These are phyloP conservation scores for Dinomys branickii DNA, from an alignment of 2,113 vertebrate genomes.

Conservation along the genomic window DNA sequence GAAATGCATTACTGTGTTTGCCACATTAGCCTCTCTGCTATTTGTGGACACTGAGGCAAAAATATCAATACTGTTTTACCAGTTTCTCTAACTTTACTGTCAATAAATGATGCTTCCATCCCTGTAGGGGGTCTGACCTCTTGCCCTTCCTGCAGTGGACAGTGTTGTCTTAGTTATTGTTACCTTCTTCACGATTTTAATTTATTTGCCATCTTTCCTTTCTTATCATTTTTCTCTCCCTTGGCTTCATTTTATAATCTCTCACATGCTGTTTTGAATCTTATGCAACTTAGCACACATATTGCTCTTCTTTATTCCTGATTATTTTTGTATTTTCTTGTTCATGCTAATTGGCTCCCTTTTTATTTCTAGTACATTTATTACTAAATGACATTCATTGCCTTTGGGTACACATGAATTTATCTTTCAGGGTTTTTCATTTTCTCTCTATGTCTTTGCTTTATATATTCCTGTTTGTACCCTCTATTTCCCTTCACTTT, in stretches of 20 bases:
- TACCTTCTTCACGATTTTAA: constrained; percentile 14
- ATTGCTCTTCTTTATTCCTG: constrained; percentile 60
- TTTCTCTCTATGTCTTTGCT: constrained; percentile 66
- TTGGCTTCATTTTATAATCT: constrained; percentile 50
- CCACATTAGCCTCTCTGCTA: background rate
- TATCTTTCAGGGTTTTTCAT: constrained; percentile 71
- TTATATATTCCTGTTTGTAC: constrained; percentile 58
- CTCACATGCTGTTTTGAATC: background rate
- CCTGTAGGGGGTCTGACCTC: constrained; percentile 32
- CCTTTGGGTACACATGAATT: constrained; percentile 74
- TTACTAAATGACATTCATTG: constrained; percentile 72
- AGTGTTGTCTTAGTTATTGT: constrained; percentile 54
- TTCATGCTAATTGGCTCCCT: constrained; percentile 71
- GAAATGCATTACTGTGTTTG: constrained; percentile 10
- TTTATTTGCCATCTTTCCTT: constrained; percentile 51
- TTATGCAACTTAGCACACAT: background rate
- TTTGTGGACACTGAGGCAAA: constrained; percentile 54
- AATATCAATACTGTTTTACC: constrained; percentile 66
- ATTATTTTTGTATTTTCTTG: constrained; percentile 73
- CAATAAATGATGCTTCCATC: constrained; percentile 64
- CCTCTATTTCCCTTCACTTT: constrained; percentile 70
- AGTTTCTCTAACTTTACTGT: constrained; percentile 52
- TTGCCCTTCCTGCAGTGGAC: background rate
- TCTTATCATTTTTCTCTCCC: background rate
- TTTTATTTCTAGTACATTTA: constrained; percentile 80